Evolutionary conservation across 2,797 vertebrate species (phyloP).

Genomic region (Enteromius thamalakanensis): DNA sequence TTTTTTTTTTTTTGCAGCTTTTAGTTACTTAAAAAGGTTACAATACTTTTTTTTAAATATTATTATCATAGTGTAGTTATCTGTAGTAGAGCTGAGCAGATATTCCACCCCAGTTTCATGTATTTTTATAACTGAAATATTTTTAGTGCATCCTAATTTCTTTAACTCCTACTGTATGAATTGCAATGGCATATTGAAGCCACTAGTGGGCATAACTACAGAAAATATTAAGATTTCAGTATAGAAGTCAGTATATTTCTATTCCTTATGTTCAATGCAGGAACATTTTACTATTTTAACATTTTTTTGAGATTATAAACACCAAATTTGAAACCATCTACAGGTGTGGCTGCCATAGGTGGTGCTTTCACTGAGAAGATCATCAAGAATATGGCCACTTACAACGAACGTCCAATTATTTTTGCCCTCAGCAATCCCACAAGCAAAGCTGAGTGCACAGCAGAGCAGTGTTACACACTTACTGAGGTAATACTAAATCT

Average conservation of each 20-base stretch:
- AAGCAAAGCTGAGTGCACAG: slow-evolving; percentile 97
- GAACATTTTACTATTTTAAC: not conserved
- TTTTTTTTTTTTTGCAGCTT: not conserved
- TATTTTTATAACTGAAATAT: not conserved
- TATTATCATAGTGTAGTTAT: not conserved
- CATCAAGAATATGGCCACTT: slow-evolving; percentile 91
- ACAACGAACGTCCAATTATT: slow-evolving; percentile 92
- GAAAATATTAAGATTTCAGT: not conserved
- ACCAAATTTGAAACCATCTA: slow-evolving; percentile 27
- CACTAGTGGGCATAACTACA: not conserved
- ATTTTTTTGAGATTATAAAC: not conserved
- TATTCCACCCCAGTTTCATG: not conserved
- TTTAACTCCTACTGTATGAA: not conserved
- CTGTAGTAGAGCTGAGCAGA: not conserved
- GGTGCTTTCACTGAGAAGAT: slow-evolving; percentile 95
- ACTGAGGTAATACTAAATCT: slow-evolving; percentile 81
- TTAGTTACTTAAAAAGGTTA: not conserved
- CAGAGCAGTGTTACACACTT: slow-evolving; percentile 93
- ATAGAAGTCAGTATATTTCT: not conserved
- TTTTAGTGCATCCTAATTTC: not conserved
- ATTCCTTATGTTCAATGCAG: slow-evolving; percentile 4
- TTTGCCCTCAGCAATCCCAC: slow-evolving; percentile 98
- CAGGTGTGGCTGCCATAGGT: slow-evolving; percentile 91
- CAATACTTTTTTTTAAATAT: too few species aligned
- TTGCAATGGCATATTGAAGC: not conserved